phyloP scores from a whole-genome alignment of 2,113 vertebrate genomes.

The Bostrychus sinensis region DNA sequence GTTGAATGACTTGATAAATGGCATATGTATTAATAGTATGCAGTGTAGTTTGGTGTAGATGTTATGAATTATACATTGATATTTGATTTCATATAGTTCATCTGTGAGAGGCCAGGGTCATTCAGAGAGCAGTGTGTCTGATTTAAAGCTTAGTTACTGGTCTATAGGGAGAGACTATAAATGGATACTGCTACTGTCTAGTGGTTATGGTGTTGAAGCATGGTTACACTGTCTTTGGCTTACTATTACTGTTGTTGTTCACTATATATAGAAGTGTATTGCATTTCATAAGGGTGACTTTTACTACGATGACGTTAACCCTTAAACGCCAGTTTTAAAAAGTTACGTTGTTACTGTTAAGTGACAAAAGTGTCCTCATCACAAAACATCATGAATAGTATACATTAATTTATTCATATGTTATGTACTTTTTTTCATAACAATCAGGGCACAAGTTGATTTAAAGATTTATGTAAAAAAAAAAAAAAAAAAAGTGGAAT shows the following conservation, averaged over 20 bases:
- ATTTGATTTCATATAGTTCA: slow-evolving; percentile 4
- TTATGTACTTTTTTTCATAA: too few species aligned
- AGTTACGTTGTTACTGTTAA: too few species aligned
- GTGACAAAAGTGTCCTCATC: too few species aligned
- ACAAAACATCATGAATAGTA: too few species aligned
- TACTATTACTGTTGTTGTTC: not conserved
- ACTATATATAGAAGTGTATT: not conserved
- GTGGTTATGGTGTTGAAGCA: not conserved
- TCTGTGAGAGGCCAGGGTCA: slow-evolving; percentile 4
- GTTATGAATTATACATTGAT: not conserved
- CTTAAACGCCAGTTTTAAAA: too few species aligned
- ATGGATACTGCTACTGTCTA: not conserved
- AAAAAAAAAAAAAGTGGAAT: too few species aligned
- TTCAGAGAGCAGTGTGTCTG: not conserved
- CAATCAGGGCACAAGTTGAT: too few species aligned
- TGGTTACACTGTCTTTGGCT: not conserved
- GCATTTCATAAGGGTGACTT: not conserved
- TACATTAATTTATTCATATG: too few species aligned
- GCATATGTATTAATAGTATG: not conserved
- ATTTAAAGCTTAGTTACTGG: slow-evolving; percentile 7
- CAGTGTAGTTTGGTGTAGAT: not conserved
- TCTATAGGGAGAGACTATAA: slow-evolving; percentile 4
- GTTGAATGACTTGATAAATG: not conserved
- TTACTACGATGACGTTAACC: not conserved
- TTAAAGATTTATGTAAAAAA: too few species aligned